Percentiles rank a stretch among this genome's conserved stretches.
Conservation (phyloP, 2,113 vertebrate genomes). For the Trematocara variabile region DNA sequence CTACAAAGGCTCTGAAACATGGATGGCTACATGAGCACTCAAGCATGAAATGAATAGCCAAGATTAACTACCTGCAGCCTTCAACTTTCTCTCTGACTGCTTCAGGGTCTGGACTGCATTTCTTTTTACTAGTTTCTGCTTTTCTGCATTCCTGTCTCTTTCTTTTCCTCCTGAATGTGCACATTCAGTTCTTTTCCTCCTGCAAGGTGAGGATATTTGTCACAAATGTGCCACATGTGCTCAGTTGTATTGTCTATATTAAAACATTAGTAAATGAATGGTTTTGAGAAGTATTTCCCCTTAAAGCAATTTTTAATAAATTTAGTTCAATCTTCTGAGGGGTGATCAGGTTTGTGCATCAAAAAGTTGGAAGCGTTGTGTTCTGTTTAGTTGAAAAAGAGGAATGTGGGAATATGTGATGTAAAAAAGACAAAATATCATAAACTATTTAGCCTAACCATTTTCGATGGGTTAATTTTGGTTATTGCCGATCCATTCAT, state of each 20-base stretch:
- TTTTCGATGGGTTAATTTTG: not conserved
- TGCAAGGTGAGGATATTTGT: not conserved
- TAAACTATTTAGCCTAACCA: not conserved
- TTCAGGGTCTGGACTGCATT: not conserved
- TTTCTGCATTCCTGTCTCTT: not conserved
- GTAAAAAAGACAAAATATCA: not conserved
- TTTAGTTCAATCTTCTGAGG: not conserved
- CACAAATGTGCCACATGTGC: not conserved
- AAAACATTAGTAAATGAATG: not conserved
- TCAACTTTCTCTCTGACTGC: not conserved
- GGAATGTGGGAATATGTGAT: not conserved
- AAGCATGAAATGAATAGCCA: conserved; percentile 56
- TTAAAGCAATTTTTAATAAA: not conserved
- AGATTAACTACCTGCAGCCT: conserved; percentile 62
- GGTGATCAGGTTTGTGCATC: not conserved
- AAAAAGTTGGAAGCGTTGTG: not conserved
- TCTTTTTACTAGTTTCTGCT: not conserved
- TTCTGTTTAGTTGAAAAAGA: not conserved
- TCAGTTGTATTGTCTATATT: not conserved
- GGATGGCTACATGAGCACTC: conserved; percentile 39
- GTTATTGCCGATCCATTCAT: not conserved
- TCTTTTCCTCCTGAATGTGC: not conserved
- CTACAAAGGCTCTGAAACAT: conserved; percentile 35
- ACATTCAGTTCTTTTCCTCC: not conserved
- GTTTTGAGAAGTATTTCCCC: not conserved